A percentile compares a stretch with the other conserved stretches of the same genome.
Conservation (phyloP, 2,888 invertebrate genomes). For the Litoditis marina region DNA sequence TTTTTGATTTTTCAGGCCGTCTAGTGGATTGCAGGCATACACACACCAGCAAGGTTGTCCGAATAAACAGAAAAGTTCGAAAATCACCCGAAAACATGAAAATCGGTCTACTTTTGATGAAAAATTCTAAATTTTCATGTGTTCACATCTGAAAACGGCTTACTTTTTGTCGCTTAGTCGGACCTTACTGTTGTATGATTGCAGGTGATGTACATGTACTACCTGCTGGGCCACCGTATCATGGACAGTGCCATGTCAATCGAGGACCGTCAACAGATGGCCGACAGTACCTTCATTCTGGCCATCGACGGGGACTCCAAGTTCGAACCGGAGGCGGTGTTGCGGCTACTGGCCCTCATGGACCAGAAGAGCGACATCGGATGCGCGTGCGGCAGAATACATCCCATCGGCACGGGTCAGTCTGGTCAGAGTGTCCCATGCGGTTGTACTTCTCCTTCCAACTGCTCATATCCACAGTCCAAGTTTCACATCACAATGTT, state of each 20-base stretch:
- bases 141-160: background rate
- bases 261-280: slow-evolving; percentile 65
- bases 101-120: slow-evolving; percentile 69
- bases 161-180: background rate
- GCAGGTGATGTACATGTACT: slow-evolving; percentile 83
- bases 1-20: too few relatives aligned
- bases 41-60: too few relatives aligned
- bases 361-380: slow-evolving; percentile 76
- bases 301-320: slow-evolving; percentile 86
- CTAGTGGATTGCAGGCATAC: too few relatives aligned
- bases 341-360: slow-evolving; percentile 76
- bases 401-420: slow-evolving; percentile 73
- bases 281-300: slow-evolving; percentile 79
- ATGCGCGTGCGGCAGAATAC: slow-evolving; percentile 84
- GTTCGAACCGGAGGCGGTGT: slow-evolving; percentile 67
- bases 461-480: too few relatives aligned
- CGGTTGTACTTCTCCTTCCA: too few relatives aligned
- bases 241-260: slow-evolving; percentile 69
- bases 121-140: background rate
- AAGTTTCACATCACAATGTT: background rate
- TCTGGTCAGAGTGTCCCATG: too few relatives aligned
- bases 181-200: background rate
- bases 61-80: slow-evolving; percentile 82
- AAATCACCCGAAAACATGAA: slow-evolving; percentile 85
- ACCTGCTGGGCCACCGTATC: slow-evolving; percentile 77